Evolutionary conservation across 2,797 vertebrate genomes (phyloP), one percentile per base, ranked within the genome.

Genomic region (Phylloscopus collybita): DNA sequence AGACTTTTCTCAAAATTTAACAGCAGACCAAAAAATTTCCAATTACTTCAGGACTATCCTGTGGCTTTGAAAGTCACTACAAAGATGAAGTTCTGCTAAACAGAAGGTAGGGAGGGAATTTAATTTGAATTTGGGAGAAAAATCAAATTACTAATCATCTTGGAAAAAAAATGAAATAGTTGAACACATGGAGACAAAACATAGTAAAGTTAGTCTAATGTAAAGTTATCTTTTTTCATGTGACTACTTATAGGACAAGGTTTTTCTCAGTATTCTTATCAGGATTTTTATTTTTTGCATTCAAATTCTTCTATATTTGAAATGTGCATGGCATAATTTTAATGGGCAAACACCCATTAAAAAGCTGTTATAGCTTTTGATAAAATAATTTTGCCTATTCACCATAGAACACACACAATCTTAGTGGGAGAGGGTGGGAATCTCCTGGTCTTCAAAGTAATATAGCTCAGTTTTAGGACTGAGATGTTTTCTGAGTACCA

Each of bases 41-140:
- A 91, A 72, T 96, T 86, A 89, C 15, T 82, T 85, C 59, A 80
- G 71, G 38, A 92, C 19, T 72, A 50, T 66, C 47, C 12, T 71
- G 66, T 86, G 89, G 16, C 53, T 95, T 92, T 97, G 90, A 95
- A 97, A 97, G 83, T 92, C 83, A 73, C 83, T 92, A 57, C 36
- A 96, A 96, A 92, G 86, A 93, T 78, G 62, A 87, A 82, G 9
- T 17, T 73, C 82, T 92, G 45, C 23, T 89, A 81, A 90, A 71
- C 76, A 96, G 86, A 95, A 93, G 81, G 71, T 57, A 62, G 59
- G 59, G 38, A 88, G 61, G 82, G 70, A 80, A 92, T 83, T 95
- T 96, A 76, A 92, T 95, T 96, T 95, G 54, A 95, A 95, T 91
- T 93, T 96, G 45, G 65, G 26, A 92, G 40, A 85, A 69, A 95